Evolutionary conservation across 37 sponge, comb jelly and placozoan species (phyloP), one percentile per base, ranked within the genome.

Genomic region (Dysidea cf. avara): DNA sequence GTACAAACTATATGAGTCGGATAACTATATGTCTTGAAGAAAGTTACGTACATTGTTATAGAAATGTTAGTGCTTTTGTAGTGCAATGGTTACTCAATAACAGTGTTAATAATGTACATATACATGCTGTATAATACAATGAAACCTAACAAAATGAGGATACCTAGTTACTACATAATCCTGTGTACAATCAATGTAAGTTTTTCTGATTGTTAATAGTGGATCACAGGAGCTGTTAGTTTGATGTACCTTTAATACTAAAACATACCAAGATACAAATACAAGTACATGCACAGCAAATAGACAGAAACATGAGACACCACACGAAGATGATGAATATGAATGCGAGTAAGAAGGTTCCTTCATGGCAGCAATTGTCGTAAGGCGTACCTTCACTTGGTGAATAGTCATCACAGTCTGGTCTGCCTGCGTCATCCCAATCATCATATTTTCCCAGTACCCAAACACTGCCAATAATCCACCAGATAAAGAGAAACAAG

Each of bases 71-170:
- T 20, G 4, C 63, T 78, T 37, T 57, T 35, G 5, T 60, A 93
- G 92, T 1, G 92, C 96, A 25, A 95, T 95, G 96, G 78, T 93
- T n/a, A 28, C 72, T 92, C 16, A 87, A 86, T 37, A 66, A 92
- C 33, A 56, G 79, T 39, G 84, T 95, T 20, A 52, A 81, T 16
- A 56, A 82, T 28, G 80, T 85, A n/a, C n/a, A n/a, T n/a, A n/a
- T n/a, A n/a, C n/a, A n/a, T n/a, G n/a, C n/a, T n/a, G n/a, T n/a
- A n/a, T n/a, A n/a, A n/a, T n/a, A n/a, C n/a, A n/a, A n/a, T n/a
- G n/a, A n/a, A n/a, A n/a, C n/a, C n/a, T n/a, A n/a, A n/a, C n/a
- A n/a, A n/a, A n/a, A n/a, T n/a, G n/a, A n/a, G n/a, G n/a, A n/a
- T n/a, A n/a, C n/a, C n/a, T n/a, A n/a, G n/a, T n/a, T n/a, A n/a